These are phyloP conservation scores for Drosophila erecta DNA, from an alignment of 1,140 invertebrate species.

Conservation along the genomic window DNA sequence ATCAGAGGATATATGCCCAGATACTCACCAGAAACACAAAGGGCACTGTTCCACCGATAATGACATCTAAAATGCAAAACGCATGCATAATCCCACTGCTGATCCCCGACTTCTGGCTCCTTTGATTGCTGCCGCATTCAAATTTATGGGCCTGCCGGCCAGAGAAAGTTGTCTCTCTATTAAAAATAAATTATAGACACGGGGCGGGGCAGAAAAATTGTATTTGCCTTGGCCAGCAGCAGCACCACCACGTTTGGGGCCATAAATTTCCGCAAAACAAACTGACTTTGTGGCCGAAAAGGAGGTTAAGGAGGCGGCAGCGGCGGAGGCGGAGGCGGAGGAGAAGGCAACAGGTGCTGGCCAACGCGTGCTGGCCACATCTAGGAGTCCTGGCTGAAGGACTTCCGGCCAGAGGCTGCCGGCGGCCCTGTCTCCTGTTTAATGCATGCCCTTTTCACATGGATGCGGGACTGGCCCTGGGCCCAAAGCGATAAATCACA, in stretches of 20 bases:
- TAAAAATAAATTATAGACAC: constrained; percentile 82
- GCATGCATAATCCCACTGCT: constrained; percentile 52
- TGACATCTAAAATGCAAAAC: constrained; percentile 69
- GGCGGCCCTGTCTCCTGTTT: constrained; percentile 70
- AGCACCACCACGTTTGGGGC: constrained; percentile 50
- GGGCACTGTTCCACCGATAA: constrained; percentile 44
- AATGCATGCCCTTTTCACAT: constrained; percentile 72
- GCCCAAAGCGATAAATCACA: constrained; percentile 65
- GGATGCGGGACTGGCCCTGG: constrained; percentile 23
- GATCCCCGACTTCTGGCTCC: constrained; percentile 2
- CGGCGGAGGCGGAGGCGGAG: not conserved
- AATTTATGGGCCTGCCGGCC: constrained; percentile 28
- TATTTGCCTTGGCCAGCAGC: constrained; percentile 45
- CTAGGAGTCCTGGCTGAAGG: constrained; percentile 42
- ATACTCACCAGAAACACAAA: constrained; percentile 13
- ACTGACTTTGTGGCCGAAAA: constrained; percentile 70
- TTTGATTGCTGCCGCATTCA: constrained; percentile 23
- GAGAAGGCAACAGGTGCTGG: constrained; percentile 19
- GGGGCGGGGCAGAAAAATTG: constrained; percentile 50
- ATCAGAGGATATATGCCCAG: constrained; percentile 6
- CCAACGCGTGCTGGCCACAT: constrained; percentile 45
- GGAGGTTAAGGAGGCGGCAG: constrained; percentile 3
- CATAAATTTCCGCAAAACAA: constrained; percentile 74
- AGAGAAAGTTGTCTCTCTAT: constrained; percentile 74
- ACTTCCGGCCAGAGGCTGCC: constrained; percentile 64